phyloP scores from a whole-genome alignment of 1,140 invertebrate species.

The Drosophila azteca region DNA sequence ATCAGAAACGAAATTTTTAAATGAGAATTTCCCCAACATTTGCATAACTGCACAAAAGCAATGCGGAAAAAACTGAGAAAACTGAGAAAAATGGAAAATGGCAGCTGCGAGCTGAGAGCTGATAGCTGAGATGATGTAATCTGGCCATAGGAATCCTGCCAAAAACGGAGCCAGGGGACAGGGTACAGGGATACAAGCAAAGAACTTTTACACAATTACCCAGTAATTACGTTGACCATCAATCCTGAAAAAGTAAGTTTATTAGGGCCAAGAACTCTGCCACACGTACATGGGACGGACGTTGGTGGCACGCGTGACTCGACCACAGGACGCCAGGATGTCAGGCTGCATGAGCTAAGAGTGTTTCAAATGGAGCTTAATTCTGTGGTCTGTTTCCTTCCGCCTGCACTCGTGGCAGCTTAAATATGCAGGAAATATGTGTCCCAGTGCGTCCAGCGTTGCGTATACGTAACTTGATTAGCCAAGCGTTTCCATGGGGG shows the following conservation, averaged over 20 bases:
- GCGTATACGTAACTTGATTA: constrained; percentile 70
- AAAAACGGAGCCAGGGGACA: not conserved
- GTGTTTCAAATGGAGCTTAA: constrained; percentile 54
- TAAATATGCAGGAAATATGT: constrained; percentile 63
- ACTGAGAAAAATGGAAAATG: constrained; percentile 10
- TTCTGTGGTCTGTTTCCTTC: constrained; percentile 35
- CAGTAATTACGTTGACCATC: constrained; percentile 41
- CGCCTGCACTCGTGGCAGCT: constrained; percentile 26
- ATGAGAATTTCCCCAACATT: constrained; percentile 56
- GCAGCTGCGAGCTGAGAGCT: not conserved
- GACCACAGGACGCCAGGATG: constrained; percentile 14
- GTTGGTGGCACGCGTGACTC: constrained; percentile 12
- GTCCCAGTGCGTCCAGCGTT: constrained; percentile 26
- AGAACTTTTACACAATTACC: constrained; percentile 44
- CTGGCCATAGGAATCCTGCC: constrained; percentile 3
- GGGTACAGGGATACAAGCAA: not conserved
- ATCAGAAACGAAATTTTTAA: constrained; percentile 48
- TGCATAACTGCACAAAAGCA: constrained; percentile 62
- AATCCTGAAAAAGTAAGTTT: constrained; percentile 7
- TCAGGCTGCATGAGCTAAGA: constrained; percentile 12
- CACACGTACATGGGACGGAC: constrained; percentile 37
- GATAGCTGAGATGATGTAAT: constrained; percentile 23
- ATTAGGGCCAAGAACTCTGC: constrained; percentile 9
- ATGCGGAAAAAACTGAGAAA: constrained; percentile 9
- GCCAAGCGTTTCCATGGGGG: constrained; percentile 6